Conservation (phyloP, 2,888 invertebrate genomes). For the Caenorhabditis macrosperma region DNA sequence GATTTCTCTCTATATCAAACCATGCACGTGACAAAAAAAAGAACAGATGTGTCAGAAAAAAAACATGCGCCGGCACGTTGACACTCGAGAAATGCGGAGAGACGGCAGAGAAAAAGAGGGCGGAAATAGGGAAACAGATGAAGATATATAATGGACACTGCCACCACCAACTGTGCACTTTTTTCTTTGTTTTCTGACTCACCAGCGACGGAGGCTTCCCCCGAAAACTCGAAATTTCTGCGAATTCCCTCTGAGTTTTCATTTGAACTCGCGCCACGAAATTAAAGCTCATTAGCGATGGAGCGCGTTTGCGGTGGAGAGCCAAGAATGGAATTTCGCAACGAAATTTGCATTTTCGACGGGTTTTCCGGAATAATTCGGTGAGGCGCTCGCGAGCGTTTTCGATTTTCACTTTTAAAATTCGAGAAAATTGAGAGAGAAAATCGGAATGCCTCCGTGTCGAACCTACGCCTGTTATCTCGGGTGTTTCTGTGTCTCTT, state of each 20-base stretch:
- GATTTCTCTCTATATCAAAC: too few relatives aligned
- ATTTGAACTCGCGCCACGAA: background rate
- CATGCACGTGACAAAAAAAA: background rate
- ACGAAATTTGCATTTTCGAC: slow-evolving; percentile 3
- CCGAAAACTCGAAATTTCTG: background rate
- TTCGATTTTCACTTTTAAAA: background rate
- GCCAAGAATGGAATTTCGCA: slow-evolving; percentile 19
- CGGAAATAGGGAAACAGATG: background rate
- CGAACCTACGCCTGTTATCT: too few relatives aligned
- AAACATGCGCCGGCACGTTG: background rate
- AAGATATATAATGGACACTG: slow-evolving; percentile 29
- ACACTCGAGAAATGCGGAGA: background rate
- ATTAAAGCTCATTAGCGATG: slow-evolving; percentile 3
- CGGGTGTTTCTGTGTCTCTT: too few relatives aligned
- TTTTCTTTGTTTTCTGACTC: slow-evolving; percentile 13
- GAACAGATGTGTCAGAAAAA: background rate
- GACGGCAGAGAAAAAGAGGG: background rate
- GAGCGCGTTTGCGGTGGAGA: slow-evolving; percentile 23
- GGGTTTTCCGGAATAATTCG: slow-evolving; percentile 4
- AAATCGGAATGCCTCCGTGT: too few relatives aligned
- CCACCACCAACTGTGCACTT: slow-evolving; percentile 36
- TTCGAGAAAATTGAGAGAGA: background rate
- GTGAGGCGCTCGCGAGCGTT: too few relatives aligned
- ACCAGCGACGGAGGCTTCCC: too few relatives aligned
- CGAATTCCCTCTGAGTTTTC: background rate